Base-by-base conservation (phyloP, 1,140 invertebrate genomes). In the Paramacrobiotus metropolitanus region DNA sequence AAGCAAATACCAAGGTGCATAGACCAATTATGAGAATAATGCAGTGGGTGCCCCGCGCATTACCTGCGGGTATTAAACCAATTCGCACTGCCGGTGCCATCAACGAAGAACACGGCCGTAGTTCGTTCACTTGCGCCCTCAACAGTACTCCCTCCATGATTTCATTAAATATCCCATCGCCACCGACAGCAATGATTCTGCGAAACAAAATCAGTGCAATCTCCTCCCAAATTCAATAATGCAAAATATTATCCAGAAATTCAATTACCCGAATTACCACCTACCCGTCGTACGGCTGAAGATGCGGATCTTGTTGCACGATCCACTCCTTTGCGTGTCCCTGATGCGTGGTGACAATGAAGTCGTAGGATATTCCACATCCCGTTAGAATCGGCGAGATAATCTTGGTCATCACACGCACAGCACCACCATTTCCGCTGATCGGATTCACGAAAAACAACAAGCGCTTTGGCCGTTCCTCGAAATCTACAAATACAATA, bases 161-260 rank as follows among this genome's bases (percentile, higher is more conserved):
- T 74, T 92, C 87, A 29, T 84, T 81, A 64, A 89, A 84, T 29
- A 87, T 87, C 1, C 87, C 87, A 73, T 90, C 87, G 1, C 87
- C 87, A 15, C 87, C 87, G 15, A 91, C 81, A 70, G 83, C 84
- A 20, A 84, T 80, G 2, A 90, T 77, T 1, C 83, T 85, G 77
- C 81, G 75, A 60, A 76, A 79, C 28, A 55, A 55, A 55, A 24
- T 9, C 48, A n/a, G 34, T 9, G 9, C n/a, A 40, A 40, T 15
- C n/a, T 9, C 9, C n/a, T n/a, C 9, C 9, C 9, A 40, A 40
- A n/a, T 40, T 40, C n/a, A n/a, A 55, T 9, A 15, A 9, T 20
- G 15, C 48, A 15, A 55, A 20, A 15, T 15, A 20, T n/a, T n/a
- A n/a, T 40, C 34, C 9, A 40, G n/a, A 40, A 40, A n/a, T 40